These are phyloP conservation scores for Glandiceps talaboti DNA, from an alignment of 53 echinoderm and acorn worm genomes.

Conservation along the genomic window DNA sequence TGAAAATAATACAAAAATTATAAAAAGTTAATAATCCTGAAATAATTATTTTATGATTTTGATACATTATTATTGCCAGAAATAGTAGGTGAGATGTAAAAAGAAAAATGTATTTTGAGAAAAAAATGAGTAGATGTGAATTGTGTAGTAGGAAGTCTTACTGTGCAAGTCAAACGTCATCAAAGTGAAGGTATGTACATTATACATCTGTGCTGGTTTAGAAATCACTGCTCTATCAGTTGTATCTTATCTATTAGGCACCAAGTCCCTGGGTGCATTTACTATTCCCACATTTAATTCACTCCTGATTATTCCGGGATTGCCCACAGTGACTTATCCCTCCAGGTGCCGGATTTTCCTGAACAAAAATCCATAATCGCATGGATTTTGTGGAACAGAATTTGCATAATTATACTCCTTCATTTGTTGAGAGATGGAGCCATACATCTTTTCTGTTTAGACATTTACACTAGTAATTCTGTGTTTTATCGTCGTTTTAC, in stretches of 20 bases:
- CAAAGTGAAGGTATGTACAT: background rate
- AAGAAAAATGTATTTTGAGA: too few relatives aligned
- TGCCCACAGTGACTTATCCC: constrained; percentile 1
- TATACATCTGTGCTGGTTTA: background rate
- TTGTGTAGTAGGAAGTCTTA: too few relatives aligned
- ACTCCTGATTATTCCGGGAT: background rate
- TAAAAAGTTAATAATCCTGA: too few relatives aligned
- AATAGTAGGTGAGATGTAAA: too few relatives aligned
- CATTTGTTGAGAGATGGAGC: background rate
- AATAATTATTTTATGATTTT: too few relatives aligned
- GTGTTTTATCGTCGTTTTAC: too few relatives aligned
- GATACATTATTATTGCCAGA: too few relatives aligned
- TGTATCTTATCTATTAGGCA: background rate
- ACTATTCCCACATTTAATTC: background rate
- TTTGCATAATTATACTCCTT: background rate
- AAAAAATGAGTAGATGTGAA: too few relatives aligned
- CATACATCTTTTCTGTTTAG: too few relatives aligned
- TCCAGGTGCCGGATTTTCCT: constrained; percentile 1
- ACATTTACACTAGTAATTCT: too few relatives aligned
- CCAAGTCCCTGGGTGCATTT: background rate
- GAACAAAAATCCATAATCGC: background rate
- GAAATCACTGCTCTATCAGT: background rate
- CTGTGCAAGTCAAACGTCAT: too few relatives aligned
- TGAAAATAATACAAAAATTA: too few relatives aligned
- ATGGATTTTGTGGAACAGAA: background rate